Evolutionary conservation across 1,140 invertebrate species (phyloP).

Genomic region (Nasonia longicornis): DNA sequence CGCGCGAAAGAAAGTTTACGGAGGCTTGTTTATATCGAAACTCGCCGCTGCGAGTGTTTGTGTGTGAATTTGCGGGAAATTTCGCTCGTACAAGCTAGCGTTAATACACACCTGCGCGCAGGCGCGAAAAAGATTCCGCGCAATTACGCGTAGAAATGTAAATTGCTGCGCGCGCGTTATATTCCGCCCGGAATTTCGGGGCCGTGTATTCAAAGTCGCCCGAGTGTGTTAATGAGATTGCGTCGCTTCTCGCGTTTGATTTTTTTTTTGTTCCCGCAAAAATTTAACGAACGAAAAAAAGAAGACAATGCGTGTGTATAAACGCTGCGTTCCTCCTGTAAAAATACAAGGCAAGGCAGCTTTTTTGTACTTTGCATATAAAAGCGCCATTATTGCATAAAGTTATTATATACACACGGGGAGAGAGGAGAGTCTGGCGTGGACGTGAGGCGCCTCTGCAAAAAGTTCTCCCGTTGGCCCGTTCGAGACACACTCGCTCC

Average conservation of each 20-base stretch:
- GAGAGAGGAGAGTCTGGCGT: slow-evolving; percentile 25
- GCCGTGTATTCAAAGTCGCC: not conserved
- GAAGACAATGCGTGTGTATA: no score
- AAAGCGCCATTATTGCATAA: slow-evolving; percentile 36
- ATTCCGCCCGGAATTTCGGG: not conserved
- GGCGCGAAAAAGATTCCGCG: not conserved
- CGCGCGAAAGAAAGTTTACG: slow-evolving; percentile 8
- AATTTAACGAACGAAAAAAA: no score
- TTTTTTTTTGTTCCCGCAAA: no score
- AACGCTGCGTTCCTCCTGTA: not conserved
- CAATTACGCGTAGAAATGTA: slow-evolving; percentile 4
- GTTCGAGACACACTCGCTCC: slow-evolving; percentile 11
- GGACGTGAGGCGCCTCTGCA: slow-evolving; percentile 37
- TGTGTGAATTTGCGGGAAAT: not conserved
- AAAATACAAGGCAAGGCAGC: not conserved
- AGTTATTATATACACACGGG: slow-evolving; percentile 22
- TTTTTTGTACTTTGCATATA: slow-evolving; percentile 30
- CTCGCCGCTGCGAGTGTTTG: not conserved
- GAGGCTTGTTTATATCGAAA: not conserved
- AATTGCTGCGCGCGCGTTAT: not conserved
- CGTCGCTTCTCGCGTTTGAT: not conserved
- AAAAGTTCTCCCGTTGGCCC: slow-evolving; percentile 8
- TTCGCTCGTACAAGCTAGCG: not conserved
- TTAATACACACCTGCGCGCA: not conserved
- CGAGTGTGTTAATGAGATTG: not conserved